phyloP scores from a whole-genome alignment of 2,113 vertebrate species.

The Hoplias malabaricus region DNA sequence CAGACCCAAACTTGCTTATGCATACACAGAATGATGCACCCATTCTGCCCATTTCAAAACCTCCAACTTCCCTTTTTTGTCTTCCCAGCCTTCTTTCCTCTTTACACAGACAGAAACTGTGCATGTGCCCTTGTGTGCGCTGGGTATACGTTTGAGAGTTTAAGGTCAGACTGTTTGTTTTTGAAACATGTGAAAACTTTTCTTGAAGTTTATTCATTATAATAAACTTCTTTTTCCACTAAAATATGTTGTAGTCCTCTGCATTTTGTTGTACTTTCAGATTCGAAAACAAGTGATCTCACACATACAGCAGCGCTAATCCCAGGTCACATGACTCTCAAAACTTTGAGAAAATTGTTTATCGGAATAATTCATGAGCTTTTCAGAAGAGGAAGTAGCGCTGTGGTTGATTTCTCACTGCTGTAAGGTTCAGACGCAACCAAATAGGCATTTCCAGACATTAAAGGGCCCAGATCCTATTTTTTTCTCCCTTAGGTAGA shows the following conservation, averaged over 20 bases:
- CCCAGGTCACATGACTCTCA: not conserved
- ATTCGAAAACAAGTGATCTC: not conserved
- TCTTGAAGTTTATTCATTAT: slow-evolving; percentile 7
- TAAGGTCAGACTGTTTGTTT: slow-evolving; percentile 8
- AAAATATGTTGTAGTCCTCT: not conserved
- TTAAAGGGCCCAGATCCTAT: not conserved
- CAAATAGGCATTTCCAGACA: not conserved
- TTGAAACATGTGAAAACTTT: too few relatives aligned
- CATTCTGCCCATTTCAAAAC: slow-evolving; percentile 24
- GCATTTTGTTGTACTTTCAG: not conserved
- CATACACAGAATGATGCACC: slow-evolving; percentile 6
- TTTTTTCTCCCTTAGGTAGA: too few relatives aligned
- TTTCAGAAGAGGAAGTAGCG: slow-evolving; percentile 18
- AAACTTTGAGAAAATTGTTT: not conserved
- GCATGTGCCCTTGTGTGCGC: slow-evolving; percentile 18
- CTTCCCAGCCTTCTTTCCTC: slow-evolving; percentile 40
- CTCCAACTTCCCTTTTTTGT: slow-evolving; percentile 41
- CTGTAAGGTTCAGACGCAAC: not conserved
- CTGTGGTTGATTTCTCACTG: not conserved
- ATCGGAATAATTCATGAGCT: not conserved
- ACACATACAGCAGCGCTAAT: not conserved
- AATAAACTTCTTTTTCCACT: slow-evolving; percentile 24
- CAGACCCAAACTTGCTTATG: not conserved
- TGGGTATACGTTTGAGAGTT: not conserved
- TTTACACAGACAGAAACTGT: slow-evolving; percentile 17